These are phyloP conservation scores for Agrotis puta DNA, from an alignment of 2,888 invertebrate species.

Conservation along the genomic window DNA sequence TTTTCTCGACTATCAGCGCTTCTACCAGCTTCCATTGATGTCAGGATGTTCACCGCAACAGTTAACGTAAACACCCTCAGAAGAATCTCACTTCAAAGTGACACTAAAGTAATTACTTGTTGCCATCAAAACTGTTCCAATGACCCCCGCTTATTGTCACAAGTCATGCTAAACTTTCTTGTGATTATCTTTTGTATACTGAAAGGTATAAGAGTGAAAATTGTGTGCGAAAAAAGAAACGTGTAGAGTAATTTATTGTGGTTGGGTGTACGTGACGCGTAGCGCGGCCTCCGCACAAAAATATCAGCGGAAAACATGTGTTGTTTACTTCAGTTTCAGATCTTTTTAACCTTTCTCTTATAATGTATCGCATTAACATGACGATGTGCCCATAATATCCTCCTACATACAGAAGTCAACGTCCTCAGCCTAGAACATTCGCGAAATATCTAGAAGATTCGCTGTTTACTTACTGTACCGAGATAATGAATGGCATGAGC, in stretches of 20 bases:
- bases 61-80: slow-evolving; percentile 40
- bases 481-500: not conserved
- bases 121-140: slow-evolving; percentile 47
- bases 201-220: slow-evolving; percentile 8
- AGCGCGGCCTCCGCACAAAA: slow-evolving; percentile 54
- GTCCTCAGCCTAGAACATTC: slow-evolving; percentile 1
- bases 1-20: slow-evolving; percentile 7
- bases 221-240: not conserved
- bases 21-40: slow-evolving; percentile 43
- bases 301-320: slow-evolving; percentile 61
- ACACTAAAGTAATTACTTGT: slow-evolving; percentile 56
- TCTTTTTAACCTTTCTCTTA: slow-evolving; percentile 55
- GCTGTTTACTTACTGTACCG: slow-evolving; percentile 1
- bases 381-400: not conserved
- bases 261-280: slow-evolving; percentile 57
- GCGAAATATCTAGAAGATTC: slow-evolving; percentile 8
- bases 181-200: slow-evolving; percentile 20
- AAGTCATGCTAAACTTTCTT: slow-evolving; percentile 6
- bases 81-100: slow-evolving; percentile 55
- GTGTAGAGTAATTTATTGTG: slow-evolving; percentile 50
- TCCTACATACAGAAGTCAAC: not conserved
- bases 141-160: slow-evolving; percentile 34
- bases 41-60: slow-evolving; percentile 35
- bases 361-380: slow-evolving; percentile 19
- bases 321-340: slow-evolving; percentile 60